Base-by-base conservation (phyloP, 2,888 invertebrate genomes). In the Chymomyza fuscimana region DNA sequence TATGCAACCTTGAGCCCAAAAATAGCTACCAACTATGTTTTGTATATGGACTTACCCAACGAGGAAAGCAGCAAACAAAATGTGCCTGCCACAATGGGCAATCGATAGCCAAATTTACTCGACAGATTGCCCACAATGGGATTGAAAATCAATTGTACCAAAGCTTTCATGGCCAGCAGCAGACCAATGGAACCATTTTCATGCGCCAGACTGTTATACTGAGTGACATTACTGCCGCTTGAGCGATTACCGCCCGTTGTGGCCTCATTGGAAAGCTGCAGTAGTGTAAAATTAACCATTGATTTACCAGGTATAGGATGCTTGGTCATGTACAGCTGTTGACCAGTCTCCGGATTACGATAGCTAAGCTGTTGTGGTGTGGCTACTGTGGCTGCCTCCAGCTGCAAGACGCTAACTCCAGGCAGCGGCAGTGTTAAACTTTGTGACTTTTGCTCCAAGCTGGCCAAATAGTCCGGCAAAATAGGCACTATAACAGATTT, bases 91-190 rank as follows among this genome's bases (percentile, higher is more conserved):
- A 96, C 93, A 73, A 96, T 92, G 0, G 95, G 95, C 61, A 94
- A 90, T 63, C 94, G 93, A 90, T 95, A 95, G 29, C 96, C 96
- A 70, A 94, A 90, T 80, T 93, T 93, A 64, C 93, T 93, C 4
- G 95, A 95, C 61, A 96, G 90, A 74, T 93, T 94, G 40, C 96
- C 96, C 54, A 96, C 94, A 54, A 95, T 92, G 2, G 96, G 96
- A 90, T 96, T 97, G 82, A 94, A 93, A 70, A 95, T 92, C 66
- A 97, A 93, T 91, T 97, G 97, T 5, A 96, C 95, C 72, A 97
- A 92, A 25, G 97, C 96, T 92, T 96, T 96, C 65, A 96, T 95
- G 50, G 96, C 95, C 65, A 95, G 91, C 65, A 96, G 90, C 51
- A 95, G 91, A 16, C 95, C 95, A 61, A 95, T 93, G 70, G 94